phyloP scores from a whole-genome alignment of 92 coral and sea anemone genomes.

The Zoanthus sociatus region DNA sequence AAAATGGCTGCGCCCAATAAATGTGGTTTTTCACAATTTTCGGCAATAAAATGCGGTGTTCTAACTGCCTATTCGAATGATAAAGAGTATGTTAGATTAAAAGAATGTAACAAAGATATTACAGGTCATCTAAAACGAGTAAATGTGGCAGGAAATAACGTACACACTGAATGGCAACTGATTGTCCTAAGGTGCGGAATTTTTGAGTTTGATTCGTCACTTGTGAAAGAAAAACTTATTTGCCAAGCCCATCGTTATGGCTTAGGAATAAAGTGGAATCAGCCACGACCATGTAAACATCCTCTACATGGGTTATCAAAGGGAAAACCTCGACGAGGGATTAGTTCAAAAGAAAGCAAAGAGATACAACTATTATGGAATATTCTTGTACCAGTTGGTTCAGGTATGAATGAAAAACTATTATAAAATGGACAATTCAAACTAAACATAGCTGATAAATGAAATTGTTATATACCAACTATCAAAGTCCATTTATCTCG shows the following conservation, averaged over 20 bases:
- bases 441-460: no score
- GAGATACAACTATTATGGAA: neutral
- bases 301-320: neutral
- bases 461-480: no score
- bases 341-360: neutral
- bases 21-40: neutral
- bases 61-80: neutral
- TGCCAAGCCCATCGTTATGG: neutral
- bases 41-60: neutral
- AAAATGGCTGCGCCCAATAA: neutral
- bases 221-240: neutral
- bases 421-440: no score
- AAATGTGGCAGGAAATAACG: neutral
- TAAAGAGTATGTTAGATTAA: neutral
- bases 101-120: neutral
- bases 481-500: no score
- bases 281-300: neutral
- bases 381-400: no score
- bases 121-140: neutral
- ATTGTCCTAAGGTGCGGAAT: neutral
- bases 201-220: neutral
- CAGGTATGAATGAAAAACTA: no score
- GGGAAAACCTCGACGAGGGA: neutral
- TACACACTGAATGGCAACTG: neutral
- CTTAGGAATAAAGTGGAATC: neutral